A percentile compares a stretch with the other conserved stretches of the same genome.
Evolutionary conservation across 2,888 invertebrate genomes (phyloP).

Genomic region (Pogonocherus hispidulus): DNA sequence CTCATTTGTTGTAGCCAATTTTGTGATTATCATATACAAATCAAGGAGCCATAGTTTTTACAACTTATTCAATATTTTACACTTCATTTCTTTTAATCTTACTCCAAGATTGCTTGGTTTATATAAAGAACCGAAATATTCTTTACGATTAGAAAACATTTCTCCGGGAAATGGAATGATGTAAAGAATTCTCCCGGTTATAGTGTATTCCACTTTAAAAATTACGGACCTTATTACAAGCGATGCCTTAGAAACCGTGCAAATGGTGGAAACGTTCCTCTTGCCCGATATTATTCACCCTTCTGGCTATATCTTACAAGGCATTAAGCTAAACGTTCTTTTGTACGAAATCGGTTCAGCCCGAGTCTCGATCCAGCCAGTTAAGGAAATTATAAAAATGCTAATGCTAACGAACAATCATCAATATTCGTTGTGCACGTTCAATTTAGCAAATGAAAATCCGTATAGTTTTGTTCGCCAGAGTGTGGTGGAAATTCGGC

Average conservation of each 20-base stretch:
- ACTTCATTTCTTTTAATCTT: too few species aligned
- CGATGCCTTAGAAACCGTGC: not conserved
- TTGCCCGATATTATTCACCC: not conserved
- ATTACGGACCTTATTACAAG: not conserved
- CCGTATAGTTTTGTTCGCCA: slow-evolving; percentile 6
- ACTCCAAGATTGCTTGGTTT: too few species aligned
- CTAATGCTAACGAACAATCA: slow-evolving; percentile 4
- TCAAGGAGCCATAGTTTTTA: too few species aligned
- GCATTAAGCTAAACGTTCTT: slow-evolving; percentile 11
- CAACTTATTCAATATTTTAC: too few species aligned
- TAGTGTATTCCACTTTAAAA: not conserved
- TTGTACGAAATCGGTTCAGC: not conserved
- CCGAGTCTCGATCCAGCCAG: not conserved
- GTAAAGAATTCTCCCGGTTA: not conserved
- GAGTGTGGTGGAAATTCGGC: not conserved
- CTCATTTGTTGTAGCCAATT: too few species aligned
- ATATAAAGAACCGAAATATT: too few species aligned
- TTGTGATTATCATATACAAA: too few species aligned
- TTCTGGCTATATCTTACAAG: not conserved
- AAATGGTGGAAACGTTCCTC: not conserved
- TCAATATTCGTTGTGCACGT: slow-evolving; percentile 21
- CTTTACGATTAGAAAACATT: too few species aligned
- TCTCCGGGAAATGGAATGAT: not conserved
- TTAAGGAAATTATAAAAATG: slow-evolving; percentile 20
- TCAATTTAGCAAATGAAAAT: slow-evolving; percentile 20